Evolutionary conservation across 2,113 vertebrate species (phyloP).

Genomic region (Pelusios castaneus): DNA sequence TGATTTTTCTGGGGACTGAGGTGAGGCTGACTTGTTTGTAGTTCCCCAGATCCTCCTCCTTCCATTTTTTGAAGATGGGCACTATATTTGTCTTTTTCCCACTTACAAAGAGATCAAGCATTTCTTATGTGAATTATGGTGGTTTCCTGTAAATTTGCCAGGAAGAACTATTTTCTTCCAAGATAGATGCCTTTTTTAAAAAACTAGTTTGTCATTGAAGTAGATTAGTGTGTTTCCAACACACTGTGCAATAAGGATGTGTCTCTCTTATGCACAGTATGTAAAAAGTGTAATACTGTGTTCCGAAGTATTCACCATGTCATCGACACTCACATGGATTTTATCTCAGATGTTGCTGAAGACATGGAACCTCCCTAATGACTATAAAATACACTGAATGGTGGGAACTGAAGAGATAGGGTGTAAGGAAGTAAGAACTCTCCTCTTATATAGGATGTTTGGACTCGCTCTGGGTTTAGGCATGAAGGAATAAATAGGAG

Average conservation of each 20-base stretch:
- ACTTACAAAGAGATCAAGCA: background rate
- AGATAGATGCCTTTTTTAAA: background rate
- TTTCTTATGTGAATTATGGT: background rate
- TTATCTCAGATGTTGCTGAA: background rate
- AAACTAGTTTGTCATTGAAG: background rate
- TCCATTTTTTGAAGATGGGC: too few relatives aligned
- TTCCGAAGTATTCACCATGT: background rate
- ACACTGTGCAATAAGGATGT: background rate
- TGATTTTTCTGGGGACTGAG: too few relatives aligned
- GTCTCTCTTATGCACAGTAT: rapidly evolving
- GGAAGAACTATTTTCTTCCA: background rate
- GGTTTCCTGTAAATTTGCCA: background rate
- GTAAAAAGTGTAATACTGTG: background rate
- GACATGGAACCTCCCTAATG: background rate
- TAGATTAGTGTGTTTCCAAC: background rate
- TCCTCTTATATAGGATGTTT: background rate
- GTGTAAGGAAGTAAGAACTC: background rate
- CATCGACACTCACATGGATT: background rate
- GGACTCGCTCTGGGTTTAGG: background rate
- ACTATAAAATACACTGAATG: background rate
- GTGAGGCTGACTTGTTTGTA: too few relatives aligned
- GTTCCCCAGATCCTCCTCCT: too few relatives aligned
- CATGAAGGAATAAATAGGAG: background rate
- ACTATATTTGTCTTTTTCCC: too few relatives aligned
- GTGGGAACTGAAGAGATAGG: background rate